Evolutionary conservation across 2,797 vertebrate species (phyloP).

Genomic region (Protosalanx chinensis): DNA sequence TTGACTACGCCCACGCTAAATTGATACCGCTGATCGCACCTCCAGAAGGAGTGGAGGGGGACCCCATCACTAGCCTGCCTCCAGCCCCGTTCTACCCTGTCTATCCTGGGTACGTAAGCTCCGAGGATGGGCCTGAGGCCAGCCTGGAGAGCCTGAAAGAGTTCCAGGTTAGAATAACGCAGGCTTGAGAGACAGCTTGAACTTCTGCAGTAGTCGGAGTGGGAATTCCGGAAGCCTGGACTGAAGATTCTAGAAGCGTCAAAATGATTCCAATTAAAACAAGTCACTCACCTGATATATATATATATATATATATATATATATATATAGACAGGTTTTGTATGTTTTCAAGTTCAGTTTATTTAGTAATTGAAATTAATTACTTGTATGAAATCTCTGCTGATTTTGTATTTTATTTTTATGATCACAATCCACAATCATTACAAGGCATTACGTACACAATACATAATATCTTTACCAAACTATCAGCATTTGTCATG

Average conservation of each 20-base stretch:
- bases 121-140: slow-evolving; percentile 66
- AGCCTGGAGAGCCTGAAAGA: slow-evolving; percentile 50
- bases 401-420: too few relatives aligned
- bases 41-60: not conserved
- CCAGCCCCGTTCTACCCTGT: slow-evolving; percentile 42
- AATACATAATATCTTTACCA: too few relatives aligned
- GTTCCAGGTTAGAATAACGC: slow-evolving; percentile 50
- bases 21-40: slow-evolving; percentile 62
- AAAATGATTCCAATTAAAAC: too few relatives aligned
- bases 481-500: too few relatives aligned
- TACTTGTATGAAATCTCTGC: too few relatives aligned
- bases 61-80: not conserved
- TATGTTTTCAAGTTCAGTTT: too few relatives aligned
- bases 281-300: too few relatives aligned
- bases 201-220: too few relatives aligned
- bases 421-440: too few relatives aligned
- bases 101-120: slow-evolving; percentile 75
- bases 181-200: slow-evolving; percentile 2
- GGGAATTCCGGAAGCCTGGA: not conserved
- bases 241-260: not conserved
- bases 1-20: slow-evolving; percentile 77
- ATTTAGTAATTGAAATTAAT: too few relatives aligned
- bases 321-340: not conserved
- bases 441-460: too few relatives aligned
- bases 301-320: too few relatives aligned